phyloP scores from a whole-genome alignment of 2,113 vertebrate genomes.

The Grammomys surdaster region DNA sequence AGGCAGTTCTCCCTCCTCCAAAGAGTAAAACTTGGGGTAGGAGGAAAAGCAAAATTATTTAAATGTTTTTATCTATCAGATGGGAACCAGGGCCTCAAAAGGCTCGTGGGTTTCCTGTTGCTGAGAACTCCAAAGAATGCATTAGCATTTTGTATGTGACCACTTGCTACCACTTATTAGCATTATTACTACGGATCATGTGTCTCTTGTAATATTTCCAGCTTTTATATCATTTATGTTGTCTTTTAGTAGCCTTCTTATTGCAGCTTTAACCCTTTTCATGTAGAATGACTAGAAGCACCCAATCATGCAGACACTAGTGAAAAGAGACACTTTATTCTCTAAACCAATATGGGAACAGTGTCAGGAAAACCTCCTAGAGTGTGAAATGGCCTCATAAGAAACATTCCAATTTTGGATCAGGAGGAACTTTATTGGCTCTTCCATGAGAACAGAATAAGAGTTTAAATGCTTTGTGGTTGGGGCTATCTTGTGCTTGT shows the following conservation, averaged over 20 bases:
- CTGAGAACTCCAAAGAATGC: not conserved
- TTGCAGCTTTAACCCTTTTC: not conserved
- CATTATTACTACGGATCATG: not conserved
- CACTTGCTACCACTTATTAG: not conserved
- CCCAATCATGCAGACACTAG: not conserved
- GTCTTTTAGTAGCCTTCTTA: not conserved
- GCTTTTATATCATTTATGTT: not conserved
- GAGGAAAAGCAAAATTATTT: not conserved
- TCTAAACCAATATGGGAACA: not conserved
- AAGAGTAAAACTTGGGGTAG: not conserved
- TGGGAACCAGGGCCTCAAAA: not conserved
- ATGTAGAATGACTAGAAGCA: not conserved
- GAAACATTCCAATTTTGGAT: not conserved
- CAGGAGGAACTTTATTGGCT: not conserved
- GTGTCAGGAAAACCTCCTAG: no score
- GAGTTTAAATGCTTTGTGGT: not conserved
- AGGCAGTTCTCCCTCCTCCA: not conserved
- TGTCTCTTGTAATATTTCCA: not conserved
- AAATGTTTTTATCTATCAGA: not conserved
- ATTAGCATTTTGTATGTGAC: not conserved
- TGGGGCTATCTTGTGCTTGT: not conserved
- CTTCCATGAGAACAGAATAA: not conserved
- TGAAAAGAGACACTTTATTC: not conserved
- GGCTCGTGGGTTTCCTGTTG: not conserved
- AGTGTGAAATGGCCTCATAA: not conserved